A percentile compares a stretch with the other conserved stretches of the same genome.
Conservation (phyloP, 2,888 invertebrate genomes). For the Chydorus sphaericus region DNA sequence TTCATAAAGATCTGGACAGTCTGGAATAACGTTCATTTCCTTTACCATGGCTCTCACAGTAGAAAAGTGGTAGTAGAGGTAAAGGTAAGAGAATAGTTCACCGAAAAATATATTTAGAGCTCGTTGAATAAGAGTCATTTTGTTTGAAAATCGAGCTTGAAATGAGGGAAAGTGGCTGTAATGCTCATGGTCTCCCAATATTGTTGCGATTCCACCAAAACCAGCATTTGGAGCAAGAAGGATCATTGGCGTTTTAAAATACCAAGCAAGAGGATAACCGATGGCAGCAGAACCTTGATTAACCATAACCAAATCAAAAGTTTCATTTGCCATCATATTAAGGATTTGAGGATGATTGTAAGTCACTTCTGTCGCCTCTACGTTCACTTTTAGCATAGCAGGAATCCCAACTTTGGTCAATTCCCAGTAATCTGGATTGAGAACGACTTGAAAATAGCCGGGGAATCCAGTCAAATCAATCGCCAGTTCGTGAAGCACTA, state of each 20-base stretch:
- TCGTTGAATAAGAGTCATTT: constrained; percentile 23
- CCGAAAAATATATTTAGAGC: constrained; percentile 23
- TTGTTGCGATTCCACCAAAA: not conserved
- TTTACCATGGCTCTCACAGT: not conserved
- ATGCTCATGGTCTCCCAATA: constrained; percentile 20
- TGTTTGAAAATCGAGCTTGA: constrained; percentile 20
- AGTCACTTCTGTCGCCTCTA: not conserved
- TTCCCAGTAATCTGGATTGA: too few species aligned
- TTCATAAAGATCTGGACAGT: not conserved
- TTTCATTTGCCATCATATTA: constrained; percentile 16
- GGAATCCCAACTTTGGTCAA: not conserved
- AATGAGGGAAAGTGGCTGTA: constrained; percentile 26
- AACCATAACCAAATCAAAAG: constrained; percentile 24
- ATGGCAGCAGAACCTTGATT: constrained; percentile 20
- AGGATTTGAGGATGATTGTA: constrained; percentile 17
- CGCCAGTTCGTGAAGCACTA: not conserved
- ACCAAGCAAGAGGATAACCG: constrained; percentile 8
- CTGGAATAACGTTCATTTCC: not conserved
- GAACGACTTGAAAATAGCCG: not conserved
- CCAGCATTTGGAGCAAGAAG: constrained; percentile 21
- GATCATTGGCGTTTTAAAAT: constrained; percentile 26
- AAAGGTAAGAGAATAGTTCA: constrained; percentile 23
- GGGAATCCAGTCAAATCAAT: not conserved
- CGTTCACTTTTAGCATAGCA: not conserved
- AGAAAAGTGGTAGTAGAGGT: not conserved